Percentiles rank a stretch among this genome's conserved stretches.
Conservation (phyloP, 2,888 invertebrate genomes). For the Nymphalis c-album region DNA sequence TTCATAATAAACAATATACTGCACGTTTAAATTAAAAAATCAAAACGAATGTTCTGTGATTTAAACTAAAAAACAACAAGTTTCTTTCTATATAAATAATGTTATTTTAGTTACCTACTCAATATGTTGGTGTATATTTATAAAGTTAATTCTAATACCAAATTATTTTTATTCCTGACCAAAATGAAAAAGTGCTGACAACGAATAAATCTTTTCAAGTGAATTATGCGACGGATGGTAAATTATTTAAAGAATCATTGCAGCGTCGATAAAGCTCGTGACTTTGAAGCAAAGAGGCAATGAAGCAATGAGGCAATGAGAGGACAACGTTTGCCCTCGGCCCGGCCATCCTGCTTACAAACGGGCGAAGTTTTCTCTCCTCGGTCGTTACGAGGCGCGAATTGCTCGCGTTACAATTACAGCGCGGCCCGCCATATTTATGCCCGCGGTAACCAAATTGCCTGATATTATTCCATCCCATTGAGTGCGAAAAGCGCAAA, state of each 20-base stretch:
- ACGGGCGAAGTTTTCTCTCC: conserved; percentile 77
- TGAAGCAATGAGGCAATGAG: conserved; percentile 25
- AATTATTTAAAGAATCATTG: conserved; percentile 1
- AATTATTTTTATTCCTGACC: background rate
- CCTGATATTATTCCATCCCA: conserved; percentile 82
- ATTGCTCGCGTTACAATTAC: conserved; percentile 81
- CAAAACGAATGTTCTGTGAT: no score
- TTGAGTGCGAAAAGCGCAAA: conserved; percentile 82
- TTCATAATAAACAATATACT: no score
- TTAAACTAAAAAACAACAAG: no score
- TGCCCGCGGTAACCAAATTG: conserved; percentile 82
- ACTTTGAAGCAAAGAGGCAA: conserved; percentile 15
- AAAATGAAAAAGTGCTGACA: background rate
- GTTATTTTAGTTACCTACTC: no score
- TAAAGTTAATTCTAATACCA: no score
- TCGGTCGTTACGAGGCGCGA: conserved; percentile 80
- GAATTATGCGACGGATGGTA: conserved; percentile 11
- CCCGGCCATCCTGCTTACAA: conserved; percentile 62
- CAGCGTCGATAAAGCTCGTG: conserved; percentile 19
- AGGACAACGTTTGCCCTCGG: conserved; percentile 36
- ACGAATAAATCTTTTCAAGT: background rate
- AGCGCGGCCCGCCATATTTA: conserved; percentile 79
- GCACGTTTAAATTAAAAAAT: no score
- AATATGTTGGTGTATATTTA: no score
- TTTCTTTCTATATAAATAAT: no score